These are phyloP conservation scores for Brachyhypopomus occidentalis DNA, from an alignment of 2,113 vertebrate species.

Conservation along the genomic window DNA sequence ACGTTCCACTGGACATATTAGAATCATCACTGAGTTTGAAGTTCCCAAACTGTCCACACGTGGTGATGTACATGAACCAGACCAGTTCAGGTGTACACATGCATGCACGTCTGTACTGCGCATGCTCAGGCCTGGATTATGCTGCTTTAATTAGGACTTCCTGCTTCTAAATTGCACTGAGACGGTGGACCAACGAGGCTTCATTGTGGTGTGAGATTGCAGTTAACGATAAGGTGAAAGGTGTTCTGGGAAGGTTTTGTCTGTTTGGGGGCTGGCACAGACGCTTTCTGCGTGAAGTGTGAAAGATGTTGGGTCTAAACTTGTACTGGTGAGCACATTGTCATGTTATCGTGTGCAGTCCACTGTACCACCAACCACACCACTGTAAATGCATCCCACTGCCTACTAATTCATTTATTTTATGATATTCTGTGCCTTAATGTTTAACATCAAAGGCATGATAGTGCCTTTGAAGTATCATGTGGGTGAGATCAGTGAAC, in stretches of 20 bases:
- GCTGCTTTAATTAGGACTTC: constrained; percentile 11
- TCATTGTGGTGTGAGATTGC: neutral
- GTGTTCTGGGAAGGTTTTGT: neutral
- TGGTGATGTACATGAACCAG: neutral
- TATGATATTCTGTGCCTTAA: constrained; percentile 60
- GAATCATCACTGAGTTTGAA: neutral
- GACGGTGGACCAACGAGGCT: constrained; percentile 11
- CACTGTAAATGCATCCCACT: constrained; percentile 40
- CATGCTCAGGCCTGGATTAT: constrained; percentile 33
- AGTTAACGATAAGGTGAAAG: neutral
- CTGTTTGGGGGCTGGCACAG: neutral
- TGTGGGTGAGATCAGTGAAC: constrained; percentile 58
- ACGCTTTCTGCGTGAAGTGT: neutral
- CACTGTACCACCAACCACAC: constrained; percentile 6
- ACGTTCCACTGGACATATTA: neutral
- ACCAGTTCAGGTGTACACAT: neutral
- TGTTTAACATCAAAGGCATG: constrained; percentile 60
- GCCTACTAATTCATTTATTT: constrained; percentile 54
- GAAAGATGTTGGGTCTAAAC: neutral
- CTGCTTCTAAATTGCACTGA: constrained; percentile 23
- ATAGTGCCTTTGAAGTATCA: constrained; percentile 60
- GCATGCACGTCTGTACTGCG: constrained; percentile 22
- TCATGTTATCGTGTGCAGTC: neutral
- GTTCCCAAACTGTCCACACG: neutral
- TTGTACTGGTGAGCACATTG: neutral